Conservation (phyloP, 2,888 invertebrate species). For the Lasioglossum malachurum region DNA sequence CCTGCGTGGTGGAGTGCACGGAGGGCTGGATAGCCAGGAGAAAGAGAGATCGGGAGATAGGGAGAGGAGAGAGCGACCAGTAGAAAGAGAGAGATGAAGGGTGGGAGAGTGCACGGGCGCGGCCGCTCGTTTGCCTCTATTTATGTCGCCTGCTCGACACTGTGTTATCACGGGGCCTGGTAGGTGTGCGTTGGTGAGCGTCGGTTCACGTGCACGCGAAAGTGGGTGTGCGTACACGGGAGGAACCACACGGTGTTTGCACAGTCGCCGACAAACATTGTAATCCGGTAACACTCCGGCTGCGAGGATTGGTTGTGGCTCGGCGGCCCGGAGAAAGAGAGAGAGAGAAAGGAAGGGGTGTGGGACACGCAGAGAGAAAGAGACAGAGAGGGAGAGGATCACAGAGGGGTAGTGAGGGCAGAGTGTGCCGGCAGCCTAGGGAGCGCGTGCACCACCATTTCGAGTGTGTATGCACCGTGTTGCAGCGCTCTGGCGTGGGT, state of each 20-base stretch:
- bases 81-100: neutral
- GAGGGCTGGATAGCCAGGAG: neutral
- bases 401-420: slow-evolving; percentile 10
- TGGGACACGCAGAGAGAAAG: neutral
- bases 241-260: slow-evolving; percentile 74
- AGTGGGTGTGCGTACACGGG: slow-evolving; percentile 55
- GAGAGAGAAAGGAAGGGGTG: neutral
- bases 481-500: slow-evolving; percentile 1
- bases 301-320: slow-evolving; percentile 72
- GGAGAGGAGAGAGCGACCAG: neutral
- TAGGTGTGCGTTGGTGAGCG: slow-evolving; percentile 21
- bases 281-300: slow-evolving; percentile 78
- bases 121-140: slow-evolving; percentile 55
- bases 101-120: slow-evolving; percentile 6
- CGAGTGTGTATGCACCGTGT: slow-evolving; percentile 21
- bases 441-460: slow-evolving; percentile 31
- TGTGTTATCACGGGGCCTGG: slow-evolving; percentile 44
- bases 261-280: slow-evolving; percentile 79
- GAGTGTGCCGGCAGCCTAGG: slow-evolving; percentile 22
- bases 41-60: neutral
- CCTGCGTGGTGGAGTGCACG: neutral
- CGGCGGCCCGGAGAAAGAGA: slow-evolving; percentile 20
- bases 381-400: neutral
- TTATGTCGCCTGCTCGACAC: slow-evolving; percentile 46
- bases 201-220: slow-evolving; percentile 34